A percentile compares a stretch with the other conserved stretches of the same genome.
phyloP scores from a whole-genome alignment of 2,113 vertebrate genomes.

The Narcine bancroftii region DNA sequence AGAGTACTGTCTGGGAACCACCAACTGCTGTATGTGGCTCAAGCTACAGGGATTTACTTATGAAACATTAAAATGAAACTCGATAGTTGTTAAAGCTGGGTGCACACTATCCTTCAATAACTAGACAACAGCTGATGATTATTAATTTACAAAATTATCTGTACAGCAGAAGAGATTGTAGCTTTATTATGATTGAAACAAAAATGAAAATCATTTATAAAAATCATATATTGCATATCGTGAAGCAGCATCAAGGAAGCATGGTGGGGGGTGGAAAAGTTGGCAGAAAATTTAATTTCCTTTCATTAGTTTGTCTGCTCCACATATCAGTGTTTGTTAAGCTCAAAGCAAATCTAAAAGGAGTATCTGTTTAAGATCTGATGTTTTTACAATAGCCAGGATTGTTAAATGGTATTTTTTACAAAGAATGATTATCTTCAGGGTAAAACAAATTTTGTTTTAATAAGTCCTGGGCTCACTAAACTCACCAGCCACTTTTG shows the following conservation, averaged over 20 bases:
- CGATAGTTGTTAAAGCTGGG: constrained; percentile 50
- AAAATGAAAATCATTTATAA: constrained; percentile 58
- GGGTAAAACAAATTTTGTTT: constrained; percentile 52
- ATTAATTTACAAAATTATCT: background rate
- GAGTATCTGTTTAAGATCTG: constrained; percentile 67
- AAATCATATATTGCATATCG: constrained; percentile 62
- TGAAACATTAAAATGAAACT: constrained; percentile 56
- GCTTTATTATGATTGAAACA: constrained; percentile 54
- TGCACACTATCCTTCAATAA: constrained; percentile 47
- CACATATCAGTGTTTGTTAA: constrained; percentile 73
- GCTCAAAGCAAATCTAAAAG: constrained; percentile 67
- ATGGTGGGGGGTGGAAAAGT: constrained; percentile 64
- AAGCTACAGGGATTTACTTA: constrained; percentile 49
- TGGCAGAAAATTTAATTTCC: constrained; percentile 79
- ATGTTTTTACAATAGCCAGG: constrained; percentile 58
- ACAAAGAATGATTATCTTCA: constrained; percentile 68
- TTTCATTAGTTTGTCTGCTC: constrained; percentile 77
- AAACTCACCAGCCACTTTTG: constrained; percentile 58
- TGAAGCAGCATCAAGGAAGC: constrained; percentile 58
- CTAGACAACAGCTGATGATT: constrained; percentile 25
- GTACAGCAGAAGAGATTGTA: background rate
- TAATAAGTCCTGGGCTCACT: constrained; percentile 58
- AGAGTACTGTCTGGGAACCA: constrained; percentile 51
- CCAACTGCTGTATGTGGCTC: constrained; percentile 48
- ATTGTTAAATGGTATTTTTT: constrained; percentile 71